These are phyloP conservation scores for Callionymus lyra DNA, from an alignment of 2,113 vertebrate species.

Conservation along the genomic window DNA sequence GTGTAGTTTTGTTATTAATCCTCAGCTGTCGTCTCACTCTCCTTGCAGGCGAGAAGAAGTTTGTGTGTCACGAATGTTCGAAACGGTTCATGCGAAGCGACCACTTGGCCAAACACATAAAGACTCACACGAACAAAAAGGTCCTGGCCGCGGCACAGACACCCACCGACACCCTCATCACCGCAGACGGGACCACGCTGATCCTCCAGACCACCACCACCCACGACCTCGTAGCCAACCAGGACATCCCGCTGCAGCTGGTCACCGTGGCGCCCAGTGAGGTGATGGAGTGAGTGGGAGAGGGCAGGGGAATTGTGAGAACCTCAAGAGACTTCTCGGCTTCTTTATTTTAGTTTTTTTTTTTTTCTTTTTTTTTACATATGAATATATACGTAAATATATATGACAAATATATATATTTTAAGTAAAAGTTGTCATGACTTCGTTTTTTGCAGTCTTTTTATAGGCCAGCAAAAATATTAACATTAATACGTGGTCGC, in stretches of 20 bases:
- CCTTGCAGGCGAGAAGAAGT: slow-evolving; percentile 93
- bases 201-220: slow-evolving; percentile 92
- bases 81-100: slow-evolving; percentile 99
- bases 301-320: slow-evolving; percentile 16
- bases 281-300: slow-evolving; percentile 89
- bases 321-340: slow-evolving; percentile 55
- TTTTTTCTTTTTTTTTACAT: slow-evolving; percentile 61
- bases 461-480: slow-evolving; percentile 86
- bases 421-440: slow-evolving; percentile 73
- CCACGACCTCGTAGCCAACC: slow-evolving; percentile 91
- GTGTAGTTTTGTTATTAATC: no score
- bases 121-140: slow-evolving; percentile 99
- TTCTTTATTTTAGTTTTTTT: slow-evolving; percentile 33
- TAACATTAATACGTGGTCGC: slow-evolving; percentile 85
- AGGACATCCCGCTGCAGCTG: slow-evolving; percentile 97
- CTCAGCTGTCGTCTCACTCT: no score
- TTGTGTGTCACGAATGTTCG: slow-evolving; percentile 95
- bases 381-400: slow-evolving; percentile 74
- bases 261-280: slow-evolving; percentile 95
- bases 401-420: slow-evolving; percentile 76
- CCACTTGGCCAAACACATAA: slow-evolving; percentile 99
- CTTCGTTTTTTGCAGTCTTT: slow-evolving; percentile 98
- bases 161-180: slow-evolving; percentile 81
- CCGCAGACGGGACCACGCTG: slow-evolving; percentile 90
- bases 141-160: slow-evolving; percentile 77